Base-by-base conservation (phyloP, 2,113 vertebrate genomes). In the Strigops habroptila region DNA sequence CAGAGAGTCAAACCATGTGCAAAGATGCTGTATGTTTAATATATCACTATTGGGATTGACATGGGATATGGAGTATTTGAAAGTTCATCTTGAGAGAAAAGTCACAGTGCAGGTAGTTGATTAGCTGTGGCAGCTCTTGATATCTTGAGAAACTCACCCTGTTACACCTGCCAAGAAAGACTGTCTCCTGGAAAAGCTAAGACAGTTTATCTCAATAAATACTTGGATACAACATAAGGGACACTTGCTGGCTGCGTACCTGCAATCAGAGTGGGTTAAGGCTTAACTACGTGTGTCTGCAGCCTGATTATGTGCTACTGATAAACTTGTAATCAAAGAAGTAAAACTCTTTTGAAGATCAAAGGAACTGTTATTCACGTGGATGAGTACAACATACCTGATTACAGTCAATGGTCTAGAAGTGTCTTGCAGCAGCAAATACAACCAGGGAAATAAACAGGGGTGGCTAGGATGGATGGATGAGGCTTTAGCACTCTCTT, bases 261-360 rank as follows among this genome's bases (percentile, higher is more conserved):
- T 92, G 65, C 18, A 69, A 77, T 91, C 77, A 93, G 48, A 94
- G 63, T 25, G 39, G 68, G 60, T 62, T 85, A 63, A 93, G 84
- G 33, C 57, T 68, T 53, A 88, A 82, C 59, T n/a, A 2, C 9
- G 35, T 79, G 65, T 86, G 76, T 78, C 55, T 93, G 51, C 33
- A 91, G 63, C 63, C 48, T 89, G 71, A 81, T 77, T 71, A 83
- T 69, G 71, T 67, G 64, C 52, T 81, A 14, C 92, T 85, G 91
- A 93, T 96, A 96, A 95, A 91, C 44, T 93, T 4, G 4, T 65
- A 94, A 92, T 94, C 86, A 92, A 93, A 93, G 93, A 78, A 87
- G 77, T 49, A 43, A 79, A 89, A 65, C 22, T 43, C 86, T 89
- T 90, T 75, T 94, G 93, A 96, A 96, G 92, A 95, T 96, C 81